These are phyloP conservation scores for Aelia acuminata DNA, from an alignment of 2,888 invertebrate genomes.

Conservation along the genomic window DNA sequence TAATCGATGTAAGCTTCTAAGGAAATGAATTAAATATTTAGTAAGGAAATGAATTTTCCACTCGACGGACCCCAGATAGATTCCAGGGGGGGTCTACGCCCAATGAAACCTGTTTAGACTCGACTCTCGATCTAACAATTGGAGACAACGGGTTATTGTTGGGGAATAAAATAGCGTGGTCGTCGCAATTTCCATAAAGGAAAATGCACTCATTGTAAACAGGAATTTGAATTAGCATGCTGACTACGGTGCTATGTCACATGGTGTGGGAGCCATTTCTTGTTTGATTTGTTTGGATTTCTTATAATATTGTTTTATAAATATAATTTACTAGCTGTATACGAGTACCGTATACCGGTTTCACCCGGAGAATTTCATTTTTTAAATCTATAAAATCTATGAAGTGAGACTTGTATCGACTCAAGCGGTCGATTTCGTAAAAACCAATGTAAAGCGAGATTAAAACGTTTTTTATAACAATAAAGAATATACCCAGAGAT, in stretches of 20 bases:
- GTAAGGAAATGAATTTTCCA: slow-evolving; percentile 16
- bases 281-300: background rate
- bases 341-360: too few relatives aligned
- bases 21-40: background rate
- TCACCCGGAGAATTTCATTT: too few relatives aligned
- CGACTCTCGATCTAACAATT: background rate
- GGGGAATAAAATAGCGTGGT: background rate
- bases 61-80: background rate
- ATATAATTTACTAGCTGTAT: too few relatives aligned
- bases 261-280: background rate
- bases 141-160: background rate
- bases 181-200: background rate
- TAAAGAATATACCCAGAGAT: too few relatives aligned
- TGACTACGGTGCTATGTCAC: background rate
- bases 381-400: too few relatives aligned
- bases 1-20: background rate
- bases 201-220: background rate
- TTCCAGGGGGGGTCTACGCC: background rate
- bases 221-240: background rate
- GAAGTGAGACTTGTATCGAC: too few relatives aligned
- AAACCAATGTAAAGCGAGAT: too few relatives aligned
- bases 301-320: too few relatives aligned
- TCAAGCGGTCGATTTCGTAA: too few relatives aligned
- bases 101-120: background rate
- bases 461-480: too few relatives aligned